Evolutionary conservation across 2,888 invertebrate genomes (phyloP), one percentile per base, ranked within the genome.

Genomic region (Pterostichus niger): DNA sequence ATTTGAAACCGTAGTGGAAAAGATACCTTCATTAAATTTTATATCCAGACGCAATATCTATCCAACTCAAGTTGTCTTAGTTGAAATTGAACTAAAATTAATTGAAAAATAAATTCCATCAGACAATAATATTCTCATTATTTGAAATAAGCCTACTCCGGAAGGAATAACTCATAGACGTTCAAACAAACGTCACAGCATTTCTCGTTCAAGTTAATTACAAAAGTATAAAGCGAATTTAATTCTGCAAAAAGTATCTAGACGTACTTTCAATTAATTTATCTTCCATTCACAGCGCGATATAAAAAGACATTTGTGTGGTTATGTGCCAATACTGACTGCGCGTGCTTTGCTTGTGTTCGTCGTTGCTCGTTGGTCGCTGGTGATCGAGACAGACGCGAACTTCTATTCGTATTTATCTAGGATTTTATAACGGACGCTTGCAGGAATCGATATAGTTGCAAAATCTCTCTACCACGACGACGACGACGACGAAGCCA

Each of bases 151-250:
- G 75, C 75, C 52, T 75, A 75, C 52, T 15, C 13, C 15, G 17
- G 44, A 71, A 40, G 46, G 46, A 71, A 40, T 44, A 40, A 13
- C 40, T 71, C 68, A 44, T 71, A 71, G 68, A 40, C 68, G 68
- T 44, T 71, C 68, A 71, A 71, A 71, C 44, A 71, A 71, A 71
- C 68, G 68, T 71, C 68, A 71, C 68, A 71, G 68, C 40, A 44
- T 64, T 35, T 9, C 68, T 44, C 68, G 68, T 77, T 75, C 24
- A 52, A 75, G 56, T 77, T 77, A 77, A 77, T 77, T 77, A 77
- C 56, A 59, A 77, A 77, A 77, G 56, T 77, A 77, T 77, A 77
- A 77, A 77, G 54, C 40, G 77, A 56, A 77, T 77, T 77, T 77
- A 56, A 77, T 77, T 49, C 56, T 56, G 75, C 52, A 75, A 75